Conservation (phyloP, 2,888 invertebrate species). For the Cynaeus angustus region DNA sequence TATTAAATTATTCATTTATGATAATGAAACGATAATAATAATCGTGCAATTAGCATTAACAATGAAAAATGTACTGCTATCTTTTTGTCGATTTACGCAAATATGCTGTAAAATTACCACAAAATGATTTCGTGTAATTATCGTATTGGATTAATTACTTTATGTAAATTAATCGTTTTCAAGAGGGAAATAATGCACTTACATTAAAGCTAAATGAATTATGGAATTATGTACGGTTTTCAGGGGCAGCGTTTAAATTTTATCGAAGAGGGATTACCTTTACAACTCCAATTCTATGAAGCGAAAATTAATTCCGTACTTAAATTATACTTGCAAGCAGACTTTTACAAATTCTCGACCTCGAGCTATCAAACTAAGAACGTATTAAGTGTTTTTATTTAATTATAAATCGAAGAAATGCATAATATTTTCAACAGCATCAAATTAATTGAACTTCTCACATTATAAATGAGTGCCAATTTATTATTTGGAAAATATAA, state of each 20-base stretch:
- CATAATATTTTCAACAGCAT: too few relatives aligned
- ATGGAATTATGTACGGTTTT: constrained; percentile 15
- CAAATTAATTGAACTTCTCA: too few relatives aligned
- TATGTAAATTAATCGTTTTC: constrained; percentile 22
- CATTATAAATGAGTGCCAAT: too few relatives aligned
- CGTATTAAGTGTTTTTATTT: too few relatives aligned
- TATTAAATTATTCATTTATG: constrained; percentile 34
- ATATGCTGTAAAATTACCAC: constrained; percentile 20
- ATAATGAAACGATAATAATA: constrained; percentile 27
- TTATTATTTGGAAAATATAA: too few relatives aligned
- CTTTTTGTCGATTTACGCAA: constrained; percentile 25
- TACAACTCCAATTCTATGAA: not conserved
- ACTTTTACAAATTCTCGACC: too few relatives aligned
- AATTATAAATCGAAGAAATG: too few relatives aligned
- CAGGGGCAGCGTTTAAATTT: constrained; percentile 9
- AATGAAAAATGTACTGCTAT: constrained; percentile 29
- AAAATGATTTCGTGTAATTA: constrained; percentile 31
- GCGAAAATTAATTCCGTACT: not conserved
- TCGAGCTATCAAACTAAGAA: too few relatives aligned
- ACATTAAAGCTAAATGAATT: constrained; percentile 29
- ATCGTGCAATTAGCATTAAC: constrained; percentile 34
- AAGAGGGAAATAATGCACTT: constrained; percentile 17
- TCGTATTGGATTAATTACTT: constrained; percentile 35
- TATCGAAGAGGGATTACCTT: constrained; percentile 18
- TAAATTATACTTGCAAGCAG: not conserved